Evolutionary conservation across 1,140 invertebrate genomes (phyloP), one percentile per base, ranked within the genome.

Genomic region (Apis laboriosa): DNA sequence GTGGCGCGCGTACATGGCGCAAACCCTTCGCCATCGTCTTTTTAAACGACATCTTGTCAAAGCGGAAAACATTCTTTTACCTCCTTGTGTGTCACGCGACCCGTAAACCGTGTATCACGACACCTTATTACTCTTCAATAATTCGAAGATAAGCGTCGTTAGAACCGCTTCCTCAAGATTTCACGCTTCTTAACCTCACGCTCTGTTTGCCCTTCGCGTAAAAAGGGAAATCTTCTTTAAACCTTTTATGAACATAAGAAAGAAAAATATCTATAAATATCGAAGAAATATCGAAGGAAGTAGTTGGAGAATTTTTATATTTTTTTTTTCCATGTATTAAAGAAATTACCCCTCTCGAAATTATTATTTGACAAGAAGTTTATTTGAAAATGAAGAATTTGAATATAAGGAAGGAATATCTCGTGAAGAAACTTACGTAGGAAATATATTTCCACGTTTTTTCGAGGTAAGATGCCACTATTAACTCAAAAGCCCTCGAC

Each of bases 11-110:
- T 71, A 17, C 24, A 19, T 11, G 43, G 49, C 58, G 56, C 58
- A 61, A n/a, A 68, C 56, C 70, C 68, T 53, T 61, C 58, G 56
- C 28, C 9, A 34, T 63, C 58, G 53, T 63, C 72, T 75, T 75
- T 66, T 76, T 73, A 55, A 73, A 63, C 68, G 60, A 51, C 70
- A 55, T 81, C 79, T 66, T 67, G 73, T 77, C 84, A 82, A 85
- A 77, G 74, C 79, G 71, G 80, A 85, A 77, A 77, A 85, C 79
- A 81, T 81, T 81, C 72, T 81, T 76, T 56, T 56, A 64, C 79
- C 63, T 43, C 63, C 63, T 9, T 81, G 72, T 81, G 72, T 81
- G 79, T n/a, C n/a, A 76, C 72, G 34, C 24, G 79, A 81, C 0
- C 72, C 63, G 79, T 81, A 34, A 76, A 67, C 61, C 72, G 72